Percentiles rank a stretch among this genome's conserved stretches.
These are phyloP conservation scores for Eristalis arbustorum DNA, from an alignment of 2,888 invertebrate species.

Conservation along the genomic window DNA sequence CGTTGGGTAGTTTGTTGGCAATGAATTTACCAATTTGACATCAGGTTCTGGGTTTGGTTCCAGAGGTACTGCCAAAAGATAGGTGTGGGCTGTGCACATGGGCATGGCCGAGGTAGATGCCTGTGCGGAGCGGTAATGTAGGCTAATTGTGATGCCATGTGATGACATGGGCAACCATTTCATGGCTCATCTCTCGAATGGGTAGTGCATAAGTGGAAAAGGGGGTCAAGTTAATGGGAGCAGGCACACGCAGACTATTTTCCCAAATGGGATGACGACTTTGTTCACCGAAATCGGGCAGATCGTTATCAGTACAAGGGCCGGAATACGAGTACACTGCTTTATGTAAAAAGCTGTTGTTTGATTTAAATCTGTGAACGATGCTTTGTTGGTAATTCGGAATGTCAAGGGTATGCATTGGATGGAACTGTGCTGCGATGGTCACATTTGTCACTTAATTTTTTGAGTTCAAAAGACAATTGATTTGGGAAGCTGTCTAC, in stretches of 20 bases:
- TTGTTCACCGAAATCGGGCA: background rate
- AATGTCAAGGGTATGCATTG: background rate
- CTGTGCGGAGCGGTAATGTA: constrained; percentile 1
- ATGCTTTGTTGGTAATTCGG: background rate
- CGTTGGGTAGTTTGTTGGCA: background rate
- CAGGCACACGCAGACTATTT: background rate
- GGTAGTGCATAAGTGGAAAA: background rate
- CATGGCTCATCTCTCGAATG: constrained; percentile 27
- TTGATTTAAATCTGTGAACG: background rate
- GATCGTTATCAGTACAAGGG: background rate
- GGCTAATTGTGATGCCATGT: constrained; percentile 12
- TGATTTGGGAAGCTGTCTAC: no score
- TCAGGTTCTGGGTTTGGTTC: background rate
- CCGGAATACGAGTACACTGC: background rate
- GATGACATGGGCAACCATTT: constrained; percentile 15
- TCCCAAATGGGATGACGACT: background rate
- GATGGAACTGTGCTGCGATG: background rate
- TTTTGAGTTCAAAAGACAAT: no score
- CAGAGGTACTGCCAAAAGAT: background rate
- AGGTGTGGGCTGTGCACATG: background rate
- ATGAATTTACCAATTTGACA: background rate
- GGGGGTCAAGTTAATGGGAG: background rate
- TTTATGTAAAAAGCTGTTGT: background rate
- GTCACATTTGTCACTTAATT: background rate
- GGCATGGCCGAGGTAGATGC: background rate